Evolutionary conservation across 2,797 vertebrate genomes (phyloP).

Genomic region (Benthosema pterotum): DNA sequence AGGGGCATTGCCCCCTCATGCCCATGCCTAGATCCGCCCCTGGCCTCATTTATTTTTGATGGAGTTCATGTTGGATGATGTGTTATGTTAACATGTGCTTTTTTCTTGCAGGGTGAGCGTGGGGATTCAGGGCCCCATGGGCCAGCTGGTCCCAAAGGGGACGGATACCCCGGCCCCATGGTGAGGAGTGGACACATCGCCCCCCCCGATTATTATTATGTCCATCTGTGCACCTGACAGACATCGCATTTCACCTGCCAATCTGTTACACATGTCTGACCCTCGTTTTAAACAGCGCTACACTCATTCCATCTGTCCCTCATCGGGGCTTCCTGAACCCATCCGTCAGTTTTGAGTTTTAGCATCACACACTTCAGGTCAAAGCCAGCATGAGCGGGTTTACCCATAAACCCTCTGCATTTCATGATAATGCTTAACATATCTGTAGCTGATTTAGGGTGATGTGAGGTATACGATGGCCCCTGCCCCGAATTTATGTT

Average conservation of each 20-base stretch:
- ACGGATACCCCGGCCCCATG: conserved; percentile 84
- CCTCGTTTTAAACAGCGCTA: background rate
- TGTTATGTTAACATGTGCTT: too few relatives aligned
- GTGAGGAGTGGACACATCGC: conserved; percentile 75
- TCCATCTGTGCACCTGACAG: background rate
- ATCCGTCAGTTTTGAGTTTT: conserved; percentile 34
- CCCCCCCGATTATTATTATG: background rate
- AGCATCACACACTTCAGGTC: conserved; percentile 23
- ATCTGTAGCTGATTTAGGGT: too few relatives aligned
- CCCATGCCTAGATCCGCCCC: too few relatives aligned
- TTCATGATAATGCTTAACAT: too few relatives aligned
- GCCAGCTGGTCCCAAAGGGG: conserved; percentile 88
- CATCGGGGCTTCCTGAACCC: background rate
- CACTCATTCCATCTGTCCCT: conserved; percentile 11
- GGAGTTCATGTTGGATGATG: conserved; percentile 7
- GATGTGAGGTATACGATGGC: too few relatives aligned
- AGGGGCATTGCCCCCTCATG: too few relatives aligned
- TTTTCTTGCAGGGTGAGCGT: conserved; percentile 82
- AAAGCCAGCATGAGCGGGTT: background rate
- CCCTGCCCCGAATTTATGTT: too few relatives aligned
- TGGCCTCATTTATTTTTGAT: conserved; percentile 12
- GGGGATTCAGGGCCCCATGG: conserved; percentile 82
- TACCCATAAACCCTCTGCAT: background rate
- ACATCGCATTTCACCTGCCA: conserved; percentile 21
- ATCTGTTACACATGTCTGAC: background rate